Evolutionary conservation across 2,797 vertebrate genomes (phyloP).

Genomic region (Bradypodion ventrale): DNA sequence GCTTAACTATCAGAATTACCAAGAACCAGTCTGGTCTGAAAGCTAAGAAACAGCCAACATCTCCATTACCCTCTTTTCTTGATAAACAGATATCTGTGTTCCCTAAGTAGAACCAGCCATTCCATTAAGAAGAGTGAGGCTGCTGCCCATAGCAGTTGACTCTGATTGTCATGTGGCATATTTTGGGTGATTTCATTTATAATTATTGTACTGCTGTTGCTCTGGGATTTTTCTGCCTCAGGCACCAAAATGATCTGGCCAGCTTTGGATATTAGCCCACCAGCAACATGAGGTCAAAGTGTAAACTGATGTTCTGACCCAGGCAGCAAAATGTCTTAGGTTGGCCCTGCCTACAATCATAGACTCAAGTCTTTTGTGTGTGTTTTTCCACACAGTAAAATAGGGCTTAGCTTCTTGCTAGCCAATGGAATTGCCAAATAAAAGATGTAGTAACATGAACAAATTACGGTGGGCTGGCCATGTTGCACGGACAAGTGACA

Average conservation of each 20-base stretch:
- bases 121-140: neutral
- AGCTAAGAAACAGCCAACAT: neutral
- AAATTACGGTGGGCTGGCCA: too few species aligned
- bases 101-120: neutral
- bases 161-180: neutral
- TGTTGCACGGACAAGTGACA: too few species aligned
- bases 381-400: slow-evolving; percentile 15
- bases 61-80: slow-evolving; percentile 10
- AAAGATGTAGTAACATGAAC: too few species aligned
- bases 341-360: neutral
- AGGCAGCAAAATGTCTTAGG: neutral
- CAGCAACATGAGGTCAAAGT: neutral
- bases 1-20: neutral
- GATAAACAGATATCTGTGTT: neutral
- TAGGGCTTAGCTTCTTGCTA: too few species aligned
- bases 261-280: neutral
- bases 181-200: neutral
- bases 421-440: too few species aligned
- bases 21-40: slow-evolving; percentile 22
- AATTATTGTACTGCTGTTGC: neutral
- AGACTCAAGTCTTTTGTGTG: slow-evolving; percentile 7
- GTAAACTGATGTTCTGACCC: neutral
- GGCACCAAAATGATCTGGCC: neutral
- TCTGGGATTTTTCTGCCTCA: neutral
- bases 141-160: neutral